Evolutionary conservation across 2,113 vertebrate genomes (phyloP).

Genomic region (Gobius niger): DNA sequence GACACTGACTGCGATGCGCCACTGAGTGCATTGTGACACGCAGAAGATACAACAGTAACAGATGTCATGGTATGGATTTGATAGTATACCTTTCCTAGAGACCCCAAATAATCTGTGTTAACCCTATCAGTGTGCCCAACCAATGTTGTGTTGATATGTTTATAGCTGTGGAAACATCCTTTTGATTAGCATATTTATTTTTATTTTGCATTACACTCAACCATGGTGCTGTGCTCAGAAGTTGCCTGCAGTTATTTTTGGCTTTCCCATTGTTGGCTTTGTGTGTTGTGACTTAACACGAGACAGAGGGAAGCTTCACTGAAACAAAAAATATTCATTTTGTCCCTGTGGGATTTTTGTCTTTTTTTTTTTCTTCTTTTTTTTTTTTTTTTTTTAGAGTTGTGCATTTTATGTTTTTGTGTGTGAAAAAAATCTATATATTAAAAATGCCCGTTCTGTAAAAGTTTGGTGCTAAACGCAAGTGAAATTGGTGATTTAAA

Average conservation of each 20-base stretch:
- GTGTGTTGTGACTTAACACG: constrained; percentile 71
- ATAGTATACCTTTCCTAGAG: constrained; percentile 63
- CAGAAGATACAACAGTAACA: constrained; percentile 56
- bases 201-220: constrained; percentile 62
- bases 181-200: constrained; percentile 66
- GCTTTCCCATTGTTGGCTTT: constrained; percentile 48
- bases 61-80: constrained; percentile 49
- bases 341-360: constrained; percentile 91
- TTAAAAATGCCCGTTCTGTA: constrained; percentile 62
- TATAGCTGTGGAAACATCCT: constrained; percentile 60
- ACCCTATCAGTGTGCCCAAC: constrained; percentile 58
- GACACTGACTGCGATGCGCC: constrained; percentile 68
- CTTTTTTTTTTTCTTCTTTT: constrained; percentile 46
- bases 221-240: constrained; percentile 78
- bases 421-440: constrained; percentile 70
- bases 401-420: constrained; percentile 55
- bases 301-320: constrained; percentile 54
- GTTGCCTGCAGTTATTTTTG: constrained; percentile 64
- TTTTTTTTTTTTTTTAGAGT: constrained; percentile 60
- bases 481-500: constrained; percentile 37
- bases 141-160: constrained; percentile 61
- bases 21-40: constrained; percentile 58
- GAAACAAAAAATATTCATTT: constrained; percentile 70
- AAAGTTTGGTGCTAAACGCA: constrained; percentile 72
- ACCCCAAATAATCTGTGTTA: constrained; percentile 68